Conservation (phyloP, 1,140 invertebrate genomes). For the Lucilia cuprina region DNA sequence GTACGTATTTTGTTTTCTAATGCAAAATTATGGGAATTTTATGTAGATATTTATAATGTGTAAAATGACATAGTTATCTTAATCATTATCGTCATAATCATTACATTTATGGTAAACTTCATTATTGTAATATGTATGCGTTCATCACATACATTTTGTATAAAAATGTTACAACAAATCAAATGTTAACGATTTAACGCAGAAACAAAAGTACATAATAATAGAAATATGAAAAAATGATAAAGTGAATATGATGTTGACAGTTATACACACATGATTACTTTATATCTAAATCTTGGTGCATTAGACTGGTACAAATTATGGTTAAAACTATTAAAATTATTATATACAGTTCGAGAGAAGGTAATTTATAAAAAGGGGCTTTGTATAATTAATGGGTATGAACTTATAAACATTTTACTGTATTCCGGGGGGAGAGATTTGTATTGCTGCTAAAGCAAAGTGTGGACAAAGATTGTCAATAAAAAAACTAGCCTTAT, state of each 20-base stretch:
- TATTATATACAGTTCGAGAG: no score
- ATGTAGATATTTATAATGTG: background rate
- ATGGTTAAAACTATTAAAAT: no score
- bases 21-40: slow-evolving; percentile 52
- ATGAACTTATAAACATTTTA: no score
- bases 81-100: background rate
- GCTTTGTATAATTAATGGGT: no score
- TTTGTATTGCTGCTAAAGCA: no score
- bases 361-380: no score
- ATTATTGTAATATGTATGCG: background rate
- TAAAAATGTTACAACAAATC: slow-evolving; percentile 34
- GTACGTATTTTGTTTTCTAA: background rate
- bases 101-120: background rate
- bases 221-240: background rate
- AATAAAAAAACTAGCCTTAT: no score
- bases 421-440: no score
- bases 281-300: no score
- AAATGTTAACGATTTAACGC: background rate
- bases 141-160: background rate
- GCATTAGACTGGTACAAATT: no score
- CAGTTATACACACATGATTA: no score
- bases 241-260: background rate
- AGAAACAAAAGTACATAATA: slow-evolving; percentile 34
- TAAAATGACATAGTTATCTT: background rate
- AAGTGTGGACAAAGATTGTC: no score